Conservation (phyloP, 2,797 vertebrate genomes). For the Centroberyx gerrardi region DNA sequence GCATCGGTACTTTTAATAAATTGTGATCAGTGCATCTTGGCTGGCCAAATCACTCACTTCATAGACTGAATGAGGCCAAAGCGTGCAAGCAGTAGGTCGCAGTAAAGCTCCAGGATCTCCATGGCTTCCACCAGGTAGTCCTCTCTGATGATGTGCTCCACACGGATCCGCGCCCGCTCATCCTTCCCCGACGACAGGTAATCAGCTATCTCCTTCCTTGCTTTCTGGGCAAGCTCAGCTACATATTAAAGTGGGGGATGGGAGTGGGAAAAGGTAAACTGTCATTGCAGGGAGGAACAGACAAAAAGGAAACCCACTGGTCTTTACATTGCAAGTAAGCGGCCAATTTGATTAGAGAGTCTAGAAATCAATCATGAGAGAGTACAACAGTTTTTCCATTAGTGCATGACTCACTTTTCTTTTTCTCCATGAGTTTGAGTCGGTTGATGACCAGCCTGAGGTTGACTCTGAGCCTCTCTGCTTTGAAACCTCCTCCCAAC, state of each 20-base stretch:
- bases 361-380: slow-evolving; percentile 13
- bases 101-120: slow-evolving; percentile 99
- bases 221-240: slow-evolving; percentile 98
- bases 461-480: slow-evolving; percentile 95
- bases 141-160: slow-evolving; percentile 98
- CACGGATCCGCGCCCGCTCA: slow-evolving; percentile 96
- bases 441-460: slow-evolving; percentile 97
- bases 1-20: neutral
- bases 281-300: neutral
- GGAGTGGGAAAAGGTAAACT: slow-evolving; percentile 12
- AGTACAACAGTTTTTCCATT: neutral
- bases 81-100: slow-evolving; percentile 94
- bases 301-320: neutral
- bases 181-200: slow-evolving; percentile 96
- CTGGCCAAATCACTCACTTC: slow-evolving; percentile 89
- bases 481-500: slow-evolving; percentile 95
- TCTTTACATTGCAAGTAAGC: neutral
- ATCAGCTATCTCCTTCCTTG: slow-evolving; percentile 98
- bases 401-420: slow-evolving; percentile 92
- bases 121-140: slow-evolving; percentile 99
- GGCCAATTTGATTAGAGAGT: neutral
- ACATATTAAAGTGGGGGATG: slow-evolving; percentile 44
- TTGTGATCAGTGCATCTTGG: neutral
- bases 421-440: slow-evolving; percentile 97
- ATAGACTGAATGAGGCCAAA: slow-evolving; percentile 98